These are phyloP conservation scores for Diorhabda sublineata DNA, from an alignment of 1,140 invertebrate genomes.

Conservation along the genomic window DNA sequence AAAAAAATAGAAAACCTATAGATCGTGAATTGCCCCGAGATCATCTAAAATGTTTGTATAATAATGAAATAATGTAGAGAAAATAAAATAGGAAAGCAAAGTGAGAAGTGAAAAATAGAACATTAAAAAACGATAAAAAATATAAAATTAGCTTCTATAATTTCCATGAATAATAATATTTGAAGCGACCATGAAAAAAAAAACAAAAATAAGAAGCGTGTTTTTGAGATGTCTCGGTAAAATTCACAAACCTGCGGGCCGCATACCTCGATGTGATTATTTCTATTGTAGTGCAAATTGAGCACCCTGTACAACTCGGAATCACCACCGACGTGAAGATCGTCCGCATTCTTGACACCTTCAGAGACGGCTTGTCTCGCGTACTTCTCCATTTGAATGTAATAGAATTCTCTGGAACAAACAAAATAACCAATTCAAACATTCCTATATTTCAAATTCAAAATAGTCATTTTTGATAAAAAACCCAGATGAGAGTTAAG, in stretches of 20 bases:
- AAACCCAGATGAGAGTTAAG: no score
- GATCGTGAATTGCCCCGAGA: no score
- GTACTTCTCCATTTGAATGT: conserved; percentile 99
- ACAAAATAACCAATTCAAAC: conserved; percentile 16
- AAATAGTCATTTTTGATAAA: no score
- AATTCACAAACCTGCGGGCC: conserved; percentile 57
- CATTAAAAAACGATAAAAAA: no score
- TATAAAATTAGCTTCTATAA: no score
- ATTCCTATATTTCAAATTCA: no score
- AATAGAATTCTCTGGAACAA: conserved; percentile 96
- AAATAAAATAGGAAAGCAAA: no score
- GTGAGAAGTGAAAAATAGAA: no score
- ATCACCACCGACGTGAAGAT: conserved; percentile 89
- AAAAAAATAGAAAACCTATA: no score
- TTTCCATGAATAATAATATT: no score
- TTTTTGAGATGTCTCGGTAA: conserved; percentile 37
- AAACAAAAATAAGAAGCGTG: conserved; percentile 19
- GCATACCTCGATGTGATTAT: conserved; percentile 99
- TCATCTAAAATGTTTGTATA: no score
- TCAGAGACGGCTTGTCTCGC: conserved; percentile 95
- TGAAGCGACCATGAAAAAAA: neutral
- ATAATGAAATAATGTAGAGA: no score
- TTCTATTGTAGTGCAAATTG: conserved; percentile 99
- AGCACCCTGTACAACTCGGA: conserved; percentile 96
- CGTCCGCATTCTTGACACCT: conserved; percentile 88